A percentile compares a stretch with the other conserved stretches of the same genome.
phyloP scores from a whole-genome alignment of 2,797 vertebrate species.

The Scarus forsteni region DNA sequence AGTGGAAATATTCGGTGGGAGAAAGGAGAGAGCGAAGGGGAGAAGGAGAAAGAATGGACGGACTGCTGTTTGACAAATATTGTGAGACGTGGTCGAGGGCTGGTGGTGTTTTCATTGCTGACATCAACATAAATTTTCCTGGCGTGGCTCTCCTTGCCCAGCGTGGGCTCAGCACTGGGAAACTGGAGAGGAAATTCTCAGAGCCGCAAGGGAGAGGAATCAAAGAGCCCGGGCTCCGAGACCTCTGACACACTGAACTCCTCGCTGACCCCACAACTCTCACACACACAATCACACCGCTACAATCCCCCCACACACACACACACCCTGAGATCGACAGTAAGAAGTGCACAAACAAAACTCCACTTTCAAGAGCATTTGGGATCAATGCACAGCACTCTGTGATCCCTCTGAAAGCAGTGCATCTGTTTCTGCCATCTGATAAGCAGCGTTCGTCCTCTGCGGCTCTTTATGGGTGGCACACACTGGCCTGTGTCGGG shows the following conservation, averaged over 20 bases:
- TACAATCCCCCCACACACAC: conserved; percentile 26
- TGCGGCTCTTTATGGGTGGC: conserved; percentile 43
- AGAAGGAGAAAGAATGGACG: conserved; percentile 77
- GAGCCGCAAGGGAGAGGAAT: conserved; percentile 79
- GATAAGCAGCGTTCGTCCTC: conserved; percentile 53
- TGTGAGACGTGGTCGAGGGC: conserved; percentile 82
- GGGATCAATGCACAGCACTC: conserved; percentile 42
- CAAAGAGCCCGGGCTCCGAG: conserved; percentile 78
- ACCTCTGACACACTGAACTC: conserved; percentile 85
- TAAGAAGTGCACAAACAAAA: conserved; percentile 33
- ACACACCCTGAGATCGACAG: conserved; percentile 16
- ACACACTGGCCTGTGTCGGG: conserved; percentile 44
- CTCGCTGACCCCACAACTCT: conserved; percentile 69
- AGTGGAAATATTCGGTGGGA: conserved; percentile 66
- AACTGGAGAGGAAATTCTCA: conserved; percentile 84
- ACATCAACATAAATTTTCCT: conserved; percentile 87
- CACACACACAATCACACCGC: conserved; percentile 26
- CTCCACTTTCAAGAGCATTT: conserved; percentile 22
- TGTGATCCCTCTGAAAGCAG: conserved; percentile 39
- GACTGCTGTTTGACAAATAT: conserved; percentile 88
- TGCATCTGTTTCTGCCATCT: conserved; percentile 57
- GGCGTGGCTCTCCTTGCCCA: conserved; percentile 80
- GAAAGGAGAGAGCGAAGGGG: conserved; percentile 64
- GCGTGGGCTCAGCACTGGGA: conserved; percentile 82
- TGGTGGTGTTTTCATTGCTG: conserved; percentile 86